phyloP scores from a whole-genome alignment of 2,113 vertebrate species.

The Dasypus novemcinctus region DNA sequence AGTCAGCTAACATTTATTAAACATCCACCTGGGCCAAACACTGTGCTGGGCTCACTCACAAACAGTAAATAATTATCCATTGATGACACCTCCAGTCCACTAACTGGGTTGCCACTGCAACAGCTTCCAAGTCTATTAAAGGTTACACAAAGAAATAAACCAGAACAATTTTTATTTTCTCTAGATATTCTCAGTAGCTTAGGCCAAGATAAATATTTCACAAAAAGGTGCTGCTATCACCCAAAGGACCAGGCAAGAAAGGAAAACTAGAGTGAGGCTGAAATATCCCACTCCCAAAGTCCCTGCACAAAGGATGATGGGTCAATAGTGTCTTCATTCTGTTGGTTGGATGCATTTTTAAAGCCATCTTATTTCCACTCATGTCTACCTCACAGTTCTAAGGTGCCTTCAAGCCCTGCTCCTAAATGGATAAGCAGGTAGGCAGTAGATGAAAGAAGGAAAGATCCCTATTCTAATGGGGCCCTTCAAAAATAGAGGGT shows the following conservation, averaged over 20 bases:
- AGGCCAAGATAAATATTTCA: conserved; percentile 33
- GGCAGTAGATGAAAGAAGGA: background rate
- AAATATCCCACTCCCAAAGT: conserved; percentile 5
- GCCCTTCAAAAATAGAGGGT: background rate
- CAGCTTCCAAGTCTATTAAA: background rate
- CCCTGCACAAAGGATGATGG: background rate
- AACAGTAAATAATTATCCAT: background rate
- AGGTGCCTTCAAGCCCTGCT: background rate
- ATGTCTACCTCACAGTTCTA: background rate
- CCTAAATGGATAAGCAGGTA: background rate
- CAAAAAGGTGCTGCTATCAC: background rate
- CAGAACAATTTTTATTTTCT: conserved; percentile 19
- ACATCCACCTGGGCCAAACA: background rate
- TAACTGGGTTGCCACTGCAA: background rate
- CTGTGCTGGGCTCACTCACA: background rate
- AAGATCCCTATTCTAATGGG: background rate
- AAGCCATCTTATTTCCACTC: background rate
- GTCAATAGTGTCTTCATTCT: background rate
- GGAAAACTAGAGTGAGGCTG: conserved; percentile 30
- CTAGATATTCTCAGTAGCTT: background rate
- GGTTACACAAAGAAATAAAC: conserved; percentile 4
- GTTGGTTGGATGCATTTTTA: background rate
- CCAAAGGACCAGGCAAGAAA: background rate
- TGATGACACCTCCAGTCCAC: background rate
- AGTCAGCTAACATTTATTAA: conserved; percentile 9